Percentiles rank a stretch among this genome's conserved stretches.
phyloP scores from a whole-genome alignment of 1,140 invertebrate species.

The Hycleus cichorii region DNA sequence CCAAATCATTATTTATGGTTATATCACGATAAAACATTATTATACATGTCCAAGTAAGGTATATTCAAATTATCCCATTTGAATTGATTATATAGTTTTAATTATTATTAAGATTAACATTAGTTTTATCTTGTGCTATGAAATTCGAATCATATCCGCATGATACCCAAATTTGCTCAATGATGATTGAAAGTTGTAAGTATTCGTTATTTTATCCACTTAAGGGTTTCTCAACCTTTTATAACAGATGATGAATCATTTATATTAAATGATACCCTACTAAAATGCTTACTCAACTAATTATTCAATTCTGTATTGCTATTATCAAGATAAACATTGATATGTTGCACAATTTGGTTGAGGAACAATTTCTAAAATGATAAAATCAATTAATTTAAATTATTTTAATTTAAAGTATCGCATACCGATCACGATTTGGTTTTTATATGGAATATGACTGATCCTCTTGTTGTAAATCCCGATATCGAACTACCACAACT shows the following conservation, averaged over 20 bases:
- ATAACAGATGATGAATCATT: not conserved
- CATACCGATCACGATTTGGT: conserved; percentile 77
- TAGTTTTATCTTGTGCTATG: conserved; percentile 86
- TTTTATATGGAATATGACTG: conserved; percentile 83
- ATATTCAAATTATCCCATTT: not conserved
- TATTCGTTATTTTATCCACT: conserved; percentile 29
- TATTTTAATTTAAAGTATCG: conserved; percentile 53
- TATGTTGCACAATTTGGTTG: no score
- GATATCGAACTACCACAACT: conserved; percentile 81
- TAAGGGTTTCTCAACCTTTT: conserved; percentile 3
- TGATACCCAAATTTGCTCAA: conserved; percentile 81
- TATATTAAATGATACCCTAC: no score
- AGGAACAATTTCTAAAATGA: no score
- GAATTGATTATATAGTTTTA: not conserved
- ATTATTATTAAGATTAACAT: conserved; percentile 60
- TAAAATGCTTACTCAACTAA: no score
- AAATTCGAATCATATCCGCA: conserved; percentile 89
- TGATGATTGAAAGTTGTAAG: conserved; percentile 89
- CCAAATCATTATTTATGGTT: conserved; percentile 89
- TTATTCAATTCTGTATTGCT: no score
- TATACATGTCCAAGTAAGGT: conserved; percentile 85
- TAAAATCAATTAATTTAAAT: no score
- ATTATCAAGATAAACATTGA: no score
- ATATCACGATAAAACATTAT: conserved; percentile 80
- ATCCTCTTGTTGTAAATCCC: conserved; percentile 76